A percentile compares a stretch with the other conserved stretches of the same genome.
Evolutionary conservation across 2,888 invertebrate species (phyloP).

Genomic region (Tortricodes alternella): DNA sequence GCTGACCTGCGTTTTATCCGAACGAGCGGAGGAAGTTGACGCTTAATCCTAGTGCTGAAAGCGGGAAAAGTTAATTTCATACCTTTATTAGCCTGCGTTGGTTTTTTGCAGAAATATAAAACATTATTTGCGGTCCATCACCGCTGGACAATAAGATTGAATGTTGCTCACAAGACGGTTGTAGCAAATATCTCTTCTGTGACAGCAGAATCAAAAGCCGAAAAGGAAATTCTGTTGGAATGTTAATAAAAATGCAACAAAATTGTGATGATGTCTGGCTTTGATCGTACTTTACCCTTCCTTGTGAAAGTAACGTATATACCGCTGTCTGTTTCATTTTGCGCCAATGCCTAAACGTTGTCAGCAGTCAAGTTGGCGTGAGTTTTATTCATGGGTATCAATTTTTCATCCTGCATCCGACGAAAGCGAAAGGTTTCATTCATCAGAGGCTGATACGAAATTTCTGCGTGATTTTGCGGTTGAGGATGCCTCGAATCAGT

Average conservation of each 20-base stretch:
- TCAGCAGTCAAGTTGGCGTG: conserved; percentile 9
- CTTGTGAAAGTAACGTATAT: too few relatives aligned
- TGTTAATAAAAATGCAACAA: too few relatives aligned
- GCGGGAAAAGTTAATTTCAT: not conserved
- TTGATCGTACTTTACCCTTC: too few relatives aligned
- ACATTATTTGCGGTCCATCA: too few relatives aligned
- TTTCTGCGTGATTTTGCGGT: conserved; percentile 36
- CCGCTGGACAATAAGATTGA: too few relatives aligned
- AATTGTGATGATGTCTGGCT: too few relatives aligned
- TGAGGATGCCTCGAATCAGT: too few relatives aligned
- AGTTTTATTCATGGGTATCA: conserved; percentile 49
- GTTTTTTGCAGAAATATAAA: too few relatives aligned
- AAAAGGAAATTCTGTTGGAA: too few relatives aligned
- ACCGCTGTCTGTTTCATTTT: not conserved
- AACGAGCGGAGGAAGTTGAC: conserved; percentile 7
- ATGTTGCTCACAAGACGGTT: too few relatives aligned
- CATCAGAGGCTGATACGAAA: conserved; percentile 42
- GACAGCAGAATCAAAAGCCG: too few relatives aligned
- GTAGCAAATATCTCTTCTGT: too few relatives aligned
- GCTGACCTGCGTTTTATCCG: conserved; percentile 31
- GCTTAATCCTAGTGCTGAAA: not conserved
- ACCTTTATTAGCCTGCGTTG: not conserved
- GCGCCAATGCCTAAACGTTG: not conserved
- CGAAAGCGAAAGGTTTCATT: conserved; percentile 45
- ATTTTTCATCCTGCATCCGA: conserved; percentile 47